These are phyloP conservation scores for Anas bahamensis DNA, from an alignment of 2,797 vertebrate species.

Conservation along the genomic window DNA sequence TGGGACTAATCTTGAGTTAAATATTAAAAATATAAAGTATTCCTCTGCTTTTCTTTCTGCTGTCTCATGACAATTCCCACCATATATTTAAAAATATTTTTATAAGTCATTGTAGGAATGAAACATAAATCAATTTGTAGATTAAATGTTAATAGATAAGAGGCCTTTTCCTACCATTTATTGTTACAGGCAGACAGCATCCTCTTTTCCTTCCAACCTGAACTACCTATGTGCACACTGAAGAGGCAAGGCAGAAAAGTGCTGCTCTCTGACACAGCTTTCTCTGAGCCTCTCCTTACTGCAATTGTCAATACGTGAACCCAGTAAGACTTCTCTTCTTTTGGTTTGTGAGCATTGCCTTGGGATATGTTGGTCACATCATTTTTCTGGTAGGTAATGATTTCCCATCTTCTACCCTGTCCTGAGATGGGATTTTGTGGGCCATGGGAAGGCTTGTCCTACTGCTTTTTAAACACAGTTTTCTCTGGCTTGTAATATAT, in stretches of 20 bases:
- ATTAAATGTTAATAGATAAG: neutral
- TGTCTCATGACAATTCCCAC: neutral
- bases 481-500: neutral
- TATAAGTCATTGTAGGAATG: neutral
- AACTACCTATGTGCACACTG: neutral
- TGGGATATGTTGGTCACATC: neutral
- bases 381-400: constrained; percentile 16
- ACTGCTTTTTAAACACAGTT: neutral
- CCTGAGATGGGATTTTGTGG: neutral
- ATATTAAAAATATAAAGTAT: neutral
- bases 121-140: neutral
- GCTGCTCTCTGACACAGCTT: neutral
- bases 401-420: neutral
- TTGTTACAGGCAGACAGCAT: neutral
- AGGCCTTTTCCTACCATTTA: neutral
- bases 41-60: neutral
- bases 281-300: neutral
- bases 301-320: neutral
- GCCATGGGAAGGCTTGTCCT: neutral
- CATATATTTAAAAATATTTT: neutral
- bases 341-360: constrained; percentile 12
- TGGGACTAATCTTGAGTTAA: neutral
- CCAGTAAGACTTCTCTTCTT: constrained; percentile 9
- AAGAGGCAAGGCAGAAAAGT: neutral
- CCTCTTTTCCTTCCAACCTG: neutral